Conservation (phyloP, 2,888 invertebrate species). For the Amphiduros pacificus region DNA sequence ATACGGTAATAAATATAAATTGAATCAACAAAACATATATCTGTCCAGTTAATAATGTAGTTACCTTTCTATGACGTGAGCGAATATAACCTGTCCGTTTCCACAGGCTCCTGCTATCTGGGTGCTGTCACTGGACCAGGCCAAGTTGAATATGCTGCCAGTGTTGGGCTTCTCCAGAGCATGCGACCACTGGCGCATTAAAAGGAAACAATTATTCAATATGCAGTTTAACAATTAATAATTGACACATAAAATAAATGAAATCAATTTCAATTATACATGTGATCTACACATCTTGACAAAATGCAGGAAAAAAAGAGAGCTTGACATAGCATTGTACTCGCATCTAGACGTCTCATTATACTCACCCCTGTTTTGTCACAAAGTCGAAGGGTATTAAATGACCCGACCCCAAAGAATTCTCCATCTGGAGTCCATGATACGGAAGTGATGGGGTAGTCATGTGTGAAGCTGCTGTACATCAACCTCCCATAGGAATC, state of each 20-base stretch:
- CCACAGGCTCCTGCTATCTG: conserved; percentile 94
- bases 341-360: background rate
- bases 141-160: conserved; percentile 85
- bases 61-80: conserved; percentile 84
- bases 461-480: conserved; percentile 79
- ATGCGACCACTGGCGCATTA: conserved; percentile 90
- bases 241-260: no score
- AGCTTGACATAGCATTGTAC: background rate
- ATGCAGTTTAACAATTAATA: no score
- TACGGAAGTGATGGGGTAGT: conserved; percentile 87
- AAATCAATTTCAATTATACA: no score
- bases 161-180: conserved; percentile 84
- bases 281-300: no score
- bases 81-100: conserved; percentile 86
- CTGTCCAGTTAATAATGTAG: conserved; percentile 9
- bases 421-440: conserved; percentile 91
- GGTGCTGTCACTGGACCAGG: conserved; percentile 95
- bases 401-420: conserved; percentile 89
- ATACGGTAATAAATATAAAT: no score
- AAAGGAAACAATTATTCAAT: no score
- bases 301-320: background rate
- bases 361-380: conserved; percentile 86
- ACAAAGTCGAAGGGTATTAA: conserved; percentile 87
- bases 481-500: conserved; percentile 86
- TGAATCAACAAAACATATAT: no score